A percentile compares a stretch with the other conserved stretches of the same genome.
Evolutionary conservation across 2,113 vertebrate genomes (phyloP).

Genomic region (Hippocampus guttulatus): DNA sequence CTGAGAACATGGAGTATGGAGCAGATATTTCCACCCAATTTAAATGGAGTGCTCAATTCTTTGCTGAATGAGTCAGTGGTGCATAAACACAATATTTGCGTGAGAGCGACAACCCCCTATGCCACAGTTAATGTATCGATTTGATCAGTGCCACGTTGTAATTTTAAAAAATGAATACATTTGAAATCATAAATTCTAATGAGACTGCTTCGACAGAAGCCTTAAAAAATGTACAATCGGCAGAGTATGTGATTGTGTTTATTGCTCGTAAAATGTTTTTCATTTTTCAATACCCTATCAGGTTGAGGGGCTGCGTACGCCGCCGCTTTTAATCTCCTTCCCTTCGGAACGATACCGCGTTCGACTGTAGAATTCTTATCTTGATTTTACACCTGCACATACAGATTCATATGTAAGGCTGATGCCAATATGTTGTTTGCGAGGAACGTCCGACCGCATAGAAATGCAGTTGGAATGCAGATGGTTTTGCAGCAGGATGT

Average conservation of each 20-base stretch:
- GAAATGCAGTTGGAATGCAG: background rate
- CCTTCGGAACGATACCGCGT: constrained; percentile 29
- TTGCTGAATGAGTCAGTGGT: constrained; percentile 55
- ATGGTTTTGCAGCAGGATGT: background rate
- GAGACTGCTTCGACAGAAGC: constrained; percentile 52
- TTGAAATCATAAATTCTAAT: constrained; percentile 69
- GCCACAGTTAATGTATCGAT: constrained; percentile 64
- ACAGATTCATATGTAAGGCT: background rate
- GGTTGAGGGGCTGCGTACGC: constrained; percentile 9
- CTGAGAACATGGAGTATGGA: constrained; percentile 17
- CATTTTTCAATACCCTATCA: constrained; percentile 35
- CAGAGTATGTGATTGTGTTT: constrained; percentile 49
- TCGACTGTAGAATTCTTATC: constrained; percentile 29
- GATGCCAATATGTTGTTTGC: constrained; percentile 6
- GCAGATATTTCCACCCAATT: constrained; percentile 54
- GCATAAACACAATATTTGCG: constrained; percentile 62
- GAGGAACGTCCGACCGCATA: background rate
- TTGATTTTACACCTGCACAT: constrained; percentile 22
- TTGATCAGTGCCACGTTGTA: constrained; percentile 42
- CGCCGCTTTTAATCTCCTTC: constrained; percentile 46
- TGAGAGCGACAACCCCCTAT: constrained; percentile 36
- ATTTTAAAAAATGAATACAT: constrained; percentile 34
- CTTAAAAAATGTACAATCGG: constrained; percentile 51
- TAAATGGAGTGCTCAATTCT: constrained; percentile 56
- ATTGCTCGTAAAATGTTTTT: constrained; percentile 52